Evolutionary conservation across 2,113 vertebrate genomes (phyloP).

Genomic region (Rhizomys pruinosus): DNA sequence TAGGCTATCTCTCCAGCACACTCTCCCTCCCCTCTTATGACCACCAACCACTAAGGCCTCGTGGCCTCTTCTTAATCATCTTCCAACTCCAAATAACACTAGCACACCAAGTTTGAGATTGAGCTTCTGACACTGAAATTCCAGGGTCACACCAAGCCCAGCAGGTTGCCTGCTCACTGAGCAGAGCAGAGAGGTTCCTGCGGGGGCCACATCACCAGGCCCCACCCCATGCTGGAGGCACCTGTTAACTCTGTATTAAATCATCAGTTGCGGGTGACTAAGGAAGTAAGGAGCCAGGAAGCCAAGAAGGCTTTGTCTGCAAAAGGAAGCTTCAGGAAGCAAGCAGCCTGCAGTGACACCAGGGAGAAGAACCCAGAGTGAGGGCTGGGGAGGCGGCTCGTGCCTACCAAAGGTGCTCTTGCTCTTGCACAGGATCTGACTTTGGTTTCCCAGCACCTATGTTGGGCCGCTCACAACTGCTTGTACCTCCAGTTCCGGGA

Average conservation of each 20-base stretch:
- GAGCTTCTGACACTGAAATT: neutral
- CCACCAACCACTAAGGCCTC: neutral
- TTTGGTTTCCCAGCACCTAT: no score
- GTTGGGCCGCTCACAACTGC: no score
- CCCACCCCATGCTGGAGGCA: neutral
- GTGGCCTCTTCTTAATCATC: neutral
- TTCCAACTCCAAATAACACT: neutral
- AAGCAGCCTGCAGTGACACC: neutral
- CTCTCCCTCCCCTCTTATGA: neutral
- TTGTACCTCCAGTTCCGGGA: no score
- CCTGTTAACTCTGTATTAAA: neutral
- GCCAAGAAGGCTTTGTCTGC: neutral
- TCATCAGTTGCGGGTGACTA: neutral
- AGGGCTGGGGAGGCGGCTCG: no score
- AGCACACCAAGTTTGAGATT: neutral
- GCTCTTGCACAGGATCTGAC: no score
- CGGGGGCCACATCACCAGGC: neutral
- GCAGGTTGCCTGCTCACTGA: neutral
- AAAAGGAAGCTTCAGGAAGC: neutral
- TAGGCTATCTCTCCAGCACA: no score
- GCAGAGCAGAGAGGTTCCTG: no score
- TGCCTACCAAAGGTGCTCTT: no score
- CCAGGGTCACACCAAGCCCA: neutral
- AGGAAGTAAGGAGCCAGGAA: neutral
- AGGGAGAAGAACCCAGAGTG: neutral